Conservation (phyloP, 2,113 vertebrate genomes). For the Dipodomys stephensi region DNA sequence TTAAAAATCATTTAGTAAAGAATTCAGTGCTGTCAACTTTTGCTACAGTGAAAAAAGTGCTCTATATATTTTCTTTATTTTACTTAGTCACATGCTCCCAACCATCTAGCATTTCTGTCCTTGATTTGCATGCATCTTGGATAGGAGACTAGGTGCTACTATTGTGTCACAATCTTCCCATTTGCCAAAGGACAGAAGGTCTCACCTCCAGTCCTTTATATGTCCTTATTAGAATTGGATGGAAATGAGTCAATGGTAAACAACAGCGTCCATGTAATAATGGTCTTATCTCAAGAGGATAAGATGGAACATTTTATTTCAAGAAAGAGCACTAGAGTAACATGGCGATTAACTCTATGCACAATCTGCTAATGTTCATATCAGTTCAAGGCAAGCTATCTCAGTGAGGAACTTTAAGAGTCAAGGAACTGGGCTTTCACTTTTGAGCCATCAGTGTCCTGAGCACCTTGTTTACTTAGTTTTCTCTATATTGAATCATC, state of each 20-base stretch:
- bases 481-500: slow-evolving; percentile 28
- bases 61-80: not conserved
- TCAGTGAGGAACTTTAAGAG: not conserved
- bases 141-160: not conserved
- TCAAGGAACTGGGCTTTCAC: not conserved
- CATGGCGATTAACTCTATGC: not conserved
- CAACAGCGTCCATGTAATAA: too few species aligned
- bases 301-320: slow-evolving; percentile 4
- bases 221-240: not conserved
- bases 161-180: not conserved
- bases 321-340: not conserved
- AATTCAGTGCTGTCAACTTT: not conserved
- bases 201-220: not conserved
- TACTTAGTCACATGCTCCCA: not conserved
- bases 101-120: not conserved
- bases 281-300: too few species aligned
- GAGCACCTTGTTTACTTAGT: not conserved
- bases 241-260: not conserved
- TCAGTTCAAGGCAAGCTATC: not conserved
- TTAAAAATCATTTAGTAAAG: not conserved
- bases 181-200: not conserved
- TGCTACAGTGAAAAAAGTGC: not conserved
- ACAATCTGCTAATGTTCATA: not conserved
- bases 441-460: not conserved
- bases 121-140: not conserved